A percentile compares a stretch with the other conserved stretches of the same genome.
These are phyloP conservation scores for Drosophila ezoana DNA, from an alignment of 2,888 invertebrate genomes.

Conservation along the genomic window DNA sequence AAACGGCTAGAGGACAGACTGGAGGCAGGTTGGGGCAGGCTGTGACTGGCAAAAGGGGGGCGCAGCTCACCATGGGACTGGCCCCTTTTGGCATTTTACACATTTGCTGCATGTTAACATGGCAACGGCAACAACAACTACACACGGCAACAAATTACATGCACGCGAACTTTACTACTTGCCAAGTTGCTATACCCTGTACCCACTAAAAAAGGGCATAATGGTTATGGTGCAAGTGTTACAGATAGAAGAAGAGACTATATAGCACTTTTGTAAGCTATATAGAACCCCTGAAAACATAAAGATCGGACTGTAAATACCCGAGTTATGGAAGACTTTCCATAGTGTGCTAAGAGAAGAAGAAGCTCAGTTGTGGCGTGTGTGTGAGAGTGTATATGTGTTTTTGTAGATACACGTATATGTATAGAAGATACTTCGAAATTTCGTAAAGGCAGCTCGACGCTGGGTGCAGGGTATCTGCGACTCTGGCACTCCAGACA, in stretches of 20 bases:
- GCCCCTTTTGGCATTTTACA: conserved; percentile 48
- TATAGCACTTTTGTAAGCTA: too few relatives aligned
- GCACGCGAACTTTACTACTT: conserved; percentile 60
- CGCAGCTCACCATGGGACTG: conserved; percentile 15
- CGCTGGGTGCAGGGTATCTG: background rate
- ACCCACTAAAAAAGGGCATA: background rate
- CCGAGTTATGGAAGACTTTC: too few relatives aligned
- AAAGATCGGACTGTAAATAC: too few relatives aligned
- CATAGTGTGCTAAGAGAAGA: too few relatives aligned
- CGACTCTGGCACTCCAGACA: too few relatives aligned
- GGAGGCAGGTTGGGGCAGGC: background rate
- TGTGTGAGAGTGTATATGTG: too few relatives aligned
- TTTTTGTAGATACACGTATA: too few relatives aligned
- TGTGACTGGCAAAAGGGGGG: background rate
- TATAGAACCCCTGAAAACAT: too few relatives aligned
- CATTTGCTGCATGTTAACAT: conserved; percentile 57
- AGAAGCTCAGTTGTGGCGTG: too few relatives aligned
- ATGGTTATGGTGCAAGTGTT: background rate
- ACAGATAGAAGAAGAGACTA: background rate
- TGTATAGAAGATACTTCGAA: too few relatives aligned
- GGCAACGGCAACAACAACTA: conserved; percentile 39
- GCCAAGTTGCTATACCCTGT: conserved; percentile 2
- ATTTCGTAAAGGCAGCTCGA: background rate
- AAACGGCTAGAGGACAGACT: conserved; percentile 31
- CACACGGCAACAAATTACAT: conserved; percentile 42